Percentiles rank a stretch among this genome's conserved stretches.
Evolutionary conservation across 92 coral and sea anemone genomes (phyloP).

Genomic region (Paragorgia papillata): DNA sequence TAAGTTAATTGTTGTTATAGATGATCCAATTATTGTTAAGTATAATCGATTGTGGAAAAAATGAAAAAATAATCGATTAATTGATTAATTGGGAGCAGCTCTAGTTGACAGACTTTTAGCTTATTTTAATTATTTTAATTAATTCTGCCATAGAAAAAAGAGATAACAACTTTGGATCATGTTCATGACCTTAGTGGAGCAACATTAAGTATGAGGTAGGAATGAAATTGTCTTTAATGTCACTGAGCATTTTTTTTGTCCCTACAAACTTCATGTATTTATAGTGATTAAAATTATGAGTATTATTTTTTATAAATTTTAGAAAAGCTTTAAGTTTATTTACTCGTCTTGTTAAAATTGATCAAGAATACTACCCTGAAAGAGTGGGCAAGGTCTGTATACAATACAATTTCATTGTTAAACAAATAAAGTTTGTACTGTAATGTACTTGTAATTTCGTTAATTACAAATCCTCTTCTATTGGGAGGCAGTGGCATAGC

Average conservation of each 20-base stretch:
- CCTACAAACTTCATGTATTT: too few relatives aligned
- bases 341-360: conserved; percentile 76
- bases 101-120: not conserved
- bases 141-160: conserved; percentile 49
- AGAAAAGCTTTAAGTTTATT: conserved; percentile 82
- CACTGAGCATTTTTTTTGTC: too few relatives aligned
- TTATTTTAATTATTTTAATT: not conserved
- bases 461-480: too few relatives aligned
- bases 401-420: not conserved
- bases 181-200: conserved; percentile 93
- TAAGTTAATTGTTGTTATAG: too few relatives aligned
- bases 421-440: too few relatives aligned
- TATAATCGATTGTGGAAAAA: too few relatives aligned
- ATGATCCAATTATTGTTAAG: too few relatives aligned
- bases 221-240: too few relatives aligned
- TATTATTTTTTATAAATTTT: not conserved
- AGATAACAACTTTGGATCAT: conserved; percentile 89
- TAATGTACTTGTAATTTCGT: too few relatives aligned
- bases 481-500: too few relatives aligned
- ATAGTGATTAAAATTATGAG: not conserved
- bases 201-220: conserved; percentile 70
- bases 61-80: too few relatives aligned
- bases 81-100: too few relatives aligned
- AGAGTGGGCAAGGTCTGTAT: conserved; percentile 90
- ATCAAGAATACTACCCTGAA: conserved; percentile 93